phyloP scores from a whole-genome alignment of 1,140 invertebrate genomes.

The Bacillus rossius region DNA sequence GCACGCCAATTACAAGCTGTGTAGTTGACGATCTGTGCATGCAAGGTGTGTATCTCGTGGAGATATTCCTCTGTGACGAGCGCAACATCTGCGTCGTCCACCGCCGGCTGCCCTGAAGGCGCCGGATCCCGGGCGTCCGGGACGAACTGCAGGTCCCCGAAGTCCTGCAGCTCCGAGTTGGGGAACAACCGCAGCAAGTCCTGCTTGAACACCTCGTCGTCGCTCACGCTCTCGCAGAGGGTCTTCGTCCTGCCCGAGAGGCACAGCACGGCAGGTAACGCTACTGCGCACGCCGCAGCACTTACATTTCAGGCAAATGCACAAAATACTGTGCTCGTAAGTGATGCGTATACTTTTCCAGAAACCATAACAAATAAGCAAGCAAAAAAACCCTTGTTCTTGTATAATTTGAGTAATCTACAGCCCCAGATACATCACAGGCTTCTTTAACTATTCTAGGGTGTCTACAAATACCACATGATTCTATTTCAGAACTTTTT shows the following conservation, averaged over 20 bases:
- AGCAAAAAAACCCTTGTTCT: too few relatives aligned
- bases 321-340: too few relatives aligned
- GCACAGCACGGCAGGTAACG: too few relatives aligned
- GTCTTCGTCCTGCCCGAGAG: conserved; percentile 14
- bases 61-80: conserved; percentile 52
- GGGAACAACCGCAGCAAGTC: conserved; percentile 76
- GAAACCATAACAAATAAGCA: too few relatives aligned
- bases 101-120: background rate
- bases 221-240: conserved; percentile 55
- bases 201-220: conserved; percentile 64
- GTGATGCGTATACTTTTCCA: too few relatives aligned
- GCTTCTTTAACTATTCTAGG: too few relatives aligned
- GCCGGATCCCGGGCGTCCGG: conserved; percentile 14
- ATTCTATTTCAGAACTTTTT: too few relatives aligned
- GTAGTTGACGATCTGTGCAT: conserved; percentile 48
- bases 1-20: background rate
- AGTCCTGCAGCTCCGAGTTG: conserved; percentile 61
- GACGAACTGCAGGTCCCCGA: conserved; percentile 46
- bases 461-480: too few relatives aligned
- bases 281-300: too few relatives aligned
- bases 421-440: too few relatives aligned
- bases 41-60: conserved; percentile 49
- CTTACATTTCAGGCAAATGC: too few relatives aligned
- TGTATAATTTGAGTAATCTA: too few relatives aligned
- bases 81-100: background rate